Base-by-base conservation (phyloP, 2,113 vertebrate genomes). In the Australoheros scitulus region DNA sequence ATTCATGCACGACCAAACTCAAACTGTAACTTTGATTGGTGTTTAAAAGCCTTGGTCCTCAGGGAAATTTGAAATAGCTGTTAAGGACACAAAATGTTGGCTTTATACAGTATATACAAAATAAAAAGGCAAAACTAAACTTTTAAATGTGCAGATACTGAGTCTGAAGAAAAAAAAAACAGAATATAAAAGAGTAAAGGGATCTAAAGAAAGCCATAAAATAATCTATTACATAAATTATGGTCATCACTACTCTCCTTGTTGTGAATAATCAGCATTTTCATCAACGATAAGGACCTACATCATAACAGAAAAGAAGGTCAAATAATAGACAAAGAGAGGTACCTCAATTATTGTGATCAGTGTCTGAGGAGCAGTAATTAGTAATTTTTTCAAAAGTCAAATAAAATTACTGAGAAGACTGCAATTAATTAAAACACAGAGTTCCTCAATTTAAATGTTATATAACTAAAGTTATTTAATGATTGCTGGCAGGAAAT, bases 31-130 rank as follows among this genome's bases (percentile, higher is more conserved):
- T 55, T 55, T 55, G 47, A 72, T 55, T 72, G 47, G 47, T 72
- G 26, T 72, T 72, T 55, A 34, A 72, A 84, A 82, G 75, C 56
- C 18, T 17, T 41, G 47, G 22, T 56, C 75, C 41, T 34, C 17
- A 56, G 84, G 58, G 79, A 79, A 80, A 72, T 72, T 55, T 72
- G 47, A 70, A 70, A 70, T 70, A 52, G 26, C 47, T 34, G 6
- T 52, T 55, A 32, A 55, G 26, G 47, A 72, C 2, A 32, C 52
- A 47, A 72, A 52, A 72, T 72, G 6, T 2, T 72, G 68, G 47
- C 26, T 70, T 32, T 52, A 70, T 17, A 20, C 43, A 20, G 43
- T 52, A 52, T 47, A 70, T 72, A 72, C 29, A 52, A 26, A 13
- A 52, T 72, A 52, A 70, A 52, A 32, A 13, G 47, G 26, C 26